Evolutionary conservation across 2,888 invertebrate genomes (phyloP).

Genomic region (Scaptomyza parva): DNA sequence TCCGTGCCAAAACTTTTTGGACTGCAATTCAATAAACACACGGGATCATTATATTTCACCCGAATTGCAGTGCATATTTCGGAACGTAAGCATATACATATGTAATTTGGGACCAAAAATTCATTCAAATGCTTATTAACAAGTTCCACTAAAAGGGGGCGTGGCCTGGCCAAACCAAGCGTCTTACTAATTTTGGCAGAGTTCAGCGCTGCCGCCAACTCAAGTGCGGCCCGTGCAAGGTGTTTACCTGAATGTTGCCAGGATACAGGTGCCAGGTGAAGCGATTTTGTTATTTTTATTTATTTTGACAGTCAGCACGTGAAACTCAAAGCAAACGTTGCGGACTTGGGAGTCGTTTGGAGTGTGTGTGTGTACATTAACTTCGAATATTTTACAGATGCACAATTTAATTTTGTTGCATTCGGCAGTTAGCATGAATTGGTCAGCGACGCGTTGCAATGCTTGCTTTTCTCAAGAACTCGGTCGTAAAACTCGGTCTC

Average conservation of each 20-base stretch:
- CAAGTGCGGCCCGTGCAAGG: conserved; percentile 56
- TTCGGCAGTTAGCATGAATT: conserved; percentile 26
- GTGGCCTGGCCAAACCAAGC: background rate
- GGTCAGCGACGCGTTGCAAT: conserved; percentile 29
- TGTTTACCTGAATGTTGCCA: conserved; percentile 83
- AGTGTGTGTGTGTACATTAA: conserved; percentile 11
- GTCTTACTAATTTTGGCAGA: conserved; percentile 59
- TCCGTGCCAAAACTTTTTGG: conserved; percentile 73
- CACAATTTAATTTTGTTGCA: conserved; percentile 32
- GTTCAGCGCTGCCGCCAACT: conserved; percentile 38
- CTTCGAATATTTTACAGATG: conserved; percentile 29
- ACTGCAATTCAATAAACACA: conserved; percentile 79
- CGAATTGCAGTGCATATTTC: conserved; percentile 48
- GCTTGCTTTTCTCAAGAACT: conserved; percentile 25
- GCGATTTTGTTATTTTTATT: conserved; percentile 84
- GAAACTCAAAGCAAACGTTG: conserved; percentile 68
- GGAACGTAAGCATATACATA: conserved; percentile 24
- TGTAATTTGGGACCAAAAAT: conserved; percentile 47
- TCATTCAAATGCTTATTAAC: conserved; percentile 65
- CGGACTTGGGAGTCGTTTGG: conserved; percentile 40
- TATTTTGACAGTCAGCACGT: conserved; percentile 80
- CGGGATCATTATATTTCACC: conserved; percentile 76
- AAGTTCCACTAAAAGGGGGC: conserved; percentile 18
- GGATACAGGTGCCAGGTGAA: conserved; percentile 82
- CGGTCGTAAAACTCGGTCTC: conserved; percentile 17